Percentiles rank a stretch among this genome's conserved stretches.
Conservation (phyloP, 2,797 vertebrate genomes). For the Lagocephalus sceleratus region DNA sequence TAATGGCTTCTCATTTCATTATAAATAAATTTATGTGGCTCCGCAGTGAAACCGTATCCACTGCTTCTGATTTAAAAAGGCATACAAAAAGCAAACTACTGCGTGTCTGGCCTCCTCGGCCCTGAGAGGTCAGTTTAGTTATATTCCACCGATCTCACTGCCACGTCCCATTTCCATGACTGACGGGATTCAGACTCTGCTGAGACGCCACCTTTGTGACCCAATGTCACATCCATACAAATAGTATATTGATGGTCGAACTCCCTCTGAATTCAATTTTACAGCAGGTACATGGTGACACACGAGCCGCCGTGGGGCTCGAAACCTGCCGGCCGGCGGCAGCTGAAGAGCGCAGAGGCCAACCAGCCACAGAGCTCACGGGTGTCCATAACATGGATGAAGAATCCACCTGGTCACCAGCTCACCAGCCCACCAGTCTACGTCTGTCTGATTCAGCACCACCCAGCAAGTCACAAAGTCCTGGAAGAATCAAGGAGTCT, state of each 20-base stretch:
- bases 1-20: slow-evolving; percentile 70
- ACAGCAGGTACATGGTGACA: slow-evolving; percentile 24
- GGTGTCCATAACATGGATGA: background rate
- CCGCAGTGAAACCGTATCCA: slow-evolving; percentile 51
- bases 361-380: slow-evolving; percentile 46
- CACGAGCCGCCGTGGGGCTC: slow-evolving; percentile 12
- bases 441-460: too few relatives aligned
- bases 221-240: slow-evolving; percentile 28
- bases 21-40: slow-evolving; percentile 62
- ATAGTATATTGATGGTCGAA: slow-evolving; percentile 24
- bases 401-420: too few relatives aligned
- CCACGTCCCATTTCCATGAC: slow-evolving; percentile 21
- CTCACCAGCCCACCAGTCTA: too few relatives aligned
- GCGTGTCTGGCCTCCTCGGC: slow-evolving; percentile 27
- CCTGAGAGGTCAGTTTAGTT: slow-evolving; percentile 17
- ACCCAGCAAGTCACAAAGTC: too few relatives aligned
- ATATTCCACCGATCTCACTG: slow-evolving; percentile 28
- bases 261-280: slow-evolving; percentile 23
- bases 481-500: too few relatives aligned
- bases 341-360: slow-evolving; percentile 42
- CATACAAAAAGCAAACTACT: slow-evolving; percentile 34
- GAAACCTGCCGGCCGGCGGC: slow-evolving; percentile 32
- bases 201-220: slow-evolving; percentile 19
- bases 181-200: slow-evolving; percentile 18
- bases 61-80: slow-evolving; percentile 41